These are phyloP conservation scores for Cardiocondyla obscurior DNA, from an alignment of 1,140 invertebrate species.

Conservation along the genomic window DNA sequence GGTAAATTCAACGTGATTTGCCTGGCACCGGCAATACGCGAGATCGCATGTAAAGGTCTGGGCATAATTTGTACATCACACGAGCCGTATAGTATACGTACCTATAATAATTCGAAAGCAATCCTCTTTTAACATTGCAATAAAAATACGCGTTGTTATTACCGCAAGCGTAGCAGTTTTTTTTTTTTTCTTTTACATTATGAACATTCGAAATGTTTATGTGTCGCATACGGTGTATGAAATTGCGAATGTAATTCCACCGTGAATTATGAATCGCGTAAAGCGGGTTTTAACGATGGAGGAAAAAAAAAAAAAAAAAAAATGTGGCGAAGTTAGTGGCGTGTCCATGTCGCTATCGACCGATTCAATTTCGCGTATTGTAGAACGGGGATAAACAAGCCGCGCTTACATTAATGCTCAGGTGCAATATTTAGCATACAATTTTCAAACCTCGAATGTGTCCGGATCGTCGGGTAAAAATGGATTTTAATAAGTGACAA, in stretches of 20 bases:
- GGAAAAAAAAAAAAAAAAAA: too few relatives aligned
- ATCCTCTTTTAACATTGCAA: background rate
- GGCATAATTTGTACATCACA: background rate
- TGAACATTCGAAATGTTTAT: background rate
- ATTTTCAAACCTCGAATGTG: background rate
- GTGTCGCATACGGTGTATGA: background rate
- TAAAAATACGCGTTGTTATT: background rate
- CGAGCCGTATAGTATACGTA: too few relatives aligned
- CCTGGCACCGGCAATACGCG: background rate
- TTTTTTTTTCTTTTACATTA: background rate
- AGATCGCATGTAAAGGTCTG: background rate
- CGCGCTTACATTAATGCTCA: conserved; percentile 10
- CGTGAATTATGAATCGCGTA: conserved; percentile 14
- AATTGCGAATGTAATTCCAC: background rate
- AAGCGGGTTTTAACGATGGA: background rate
- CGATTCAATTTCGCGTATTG: conserved; percentile 12
- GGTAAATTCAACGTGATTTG: conserved; percentile 25
- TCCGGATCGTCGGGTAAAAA: background rate
- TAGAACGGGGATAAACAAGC: conserved; percentile 17
- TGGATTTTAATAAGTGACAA: conserved; percentile 21
- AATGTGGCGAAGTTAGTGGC: conserved; percentile 1
- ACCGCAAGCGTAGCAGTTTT: background rate
- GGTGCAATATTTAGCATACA: conserved; percentile 20
- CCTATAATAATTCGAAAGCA: background rate
- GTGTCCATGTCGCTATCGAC: background rate